Evolutionary conservation across 2,888 invertebrate species (phyloP), one percentile per base, ranked within the genome.

Genomic region (Hetaerina titia): DNA sequence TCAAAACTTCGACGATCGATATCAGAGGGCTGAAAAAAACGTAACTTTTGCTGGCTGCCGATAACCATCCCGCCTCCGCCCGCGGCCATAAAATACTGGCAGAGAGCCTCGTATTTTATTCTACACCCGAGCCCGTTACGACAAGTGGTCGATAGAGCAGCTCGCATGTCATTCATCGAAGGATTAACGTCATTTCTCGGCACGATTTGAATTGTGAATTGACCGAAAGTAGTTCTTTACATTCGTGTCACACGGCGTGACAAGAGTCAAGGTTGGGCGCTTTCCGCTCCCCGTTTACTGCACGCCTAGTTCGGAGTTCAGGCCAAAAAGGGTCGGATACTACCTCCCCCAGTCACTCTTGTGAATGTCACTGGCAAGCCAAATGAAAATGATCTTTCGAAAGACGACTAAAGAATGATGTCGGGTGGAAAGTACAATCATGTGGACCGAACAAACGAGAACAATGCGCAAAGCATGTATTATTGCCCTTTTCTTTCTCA

Each of bases 141-240:
- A 92, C 13, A 22, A 56, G 92, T n/a, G 92, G 92, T 92, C 92
- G 69, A 92, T 74, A 69, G 92, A 74, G 74, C 56, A 22, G 22
- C 92, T 74, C 92, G 69, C 64, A 74, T 92, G 92, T 74, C 92
- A 69, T 92, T 92, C 92, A 92, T 92, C 92, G 45, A 74, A 60
- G 92, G 69, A 92, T 92, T 92, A 92, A 69, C 45, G 64, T 69
- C 92, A 69, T 56, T 92, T 92, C 69, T 45, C 90, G 64, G 22
- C 92, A 56, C 89, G 57, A 89, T 89, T 89, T 89, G n/a, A 89
- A 45, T 57, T n/a, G 25, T 56, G 92, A 92, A 69, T 74, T 69
- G 92, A 90, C 90, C 64, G 90, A 64, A 92, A 81, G 81, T 31
- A 81, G 81, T 69, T 69, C 92, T 69, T 56, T 64, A 92, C 74